phyloP scores from a whole-genome alignment of 37 sponge, comb jelly and placozoan species.

The Crambe crambe region DNA sequence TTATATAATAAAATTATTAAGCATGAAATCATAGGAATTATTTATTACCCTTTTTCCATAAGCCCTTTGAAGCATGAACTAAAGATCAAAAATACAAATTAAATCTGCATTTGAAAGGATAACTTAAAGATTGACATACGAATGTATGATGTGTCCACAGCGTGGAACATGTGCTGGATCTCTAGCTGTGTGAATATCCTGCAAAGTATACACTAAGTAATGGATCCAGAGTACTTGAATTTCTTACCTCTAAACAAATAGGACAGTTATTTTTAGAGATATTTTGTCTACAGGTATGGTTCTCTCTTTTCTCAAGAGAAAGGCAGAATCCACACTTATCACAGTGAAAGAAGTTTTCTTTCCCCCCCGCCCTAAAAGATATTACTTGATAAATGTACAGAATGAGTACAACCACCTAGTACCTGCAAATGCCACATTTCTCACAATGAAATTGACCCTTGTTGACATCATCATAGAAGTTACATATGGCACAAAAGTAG shows the following conservation, averaged over 20 bases:
- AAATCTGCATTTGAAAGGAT: not conserved
- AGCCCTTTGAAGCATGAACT: conserved; percentile 31
- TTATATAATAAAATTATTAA: too few species aligned
- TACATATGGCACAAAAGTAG: conserved; percentile 64
- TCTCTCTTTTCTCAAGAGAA: conserved; percentile 22
- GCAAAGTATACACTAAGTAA: too few species aligned
- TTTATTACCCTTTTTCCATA: conserved; percentile 31
- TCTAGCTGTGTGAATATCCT: conserved; percentile 71
- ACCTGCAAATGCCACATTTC: conserved; percentile 68
- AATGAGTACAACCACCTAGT: not conserved
- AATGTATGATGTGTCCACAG: conserved; percentile 78
- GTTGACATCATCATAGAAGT: conserved; percentile 63
- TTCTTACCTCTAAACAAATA: conserved; percentile 64
- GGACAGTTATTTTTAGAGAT: conserved; percentile 58
- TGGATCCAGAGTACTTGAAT: too few species aligned
- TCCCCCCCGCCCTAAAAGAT: conserved; percentile 47
- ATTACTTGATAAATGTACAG: not conserved
- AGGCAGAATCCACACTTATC: conserved; percentile 75
- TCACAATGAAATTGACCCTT: conserved; percentile 77
- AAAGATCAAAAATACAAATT: not conserved
- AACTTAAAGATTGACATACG: conserved; percentile 20
- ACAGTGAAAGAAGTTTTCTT: conserved; percentile 76
- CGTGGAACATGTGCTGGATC: conserved; percentile 38
- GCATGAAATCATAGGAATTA: not conserved
- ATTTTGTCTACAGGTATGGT: conserved; percentile 48